Evolutionary conservation across 2,888 invertebrate species (phyloP).

Genomic region (Amphipyra tragopoginis): DNA sequence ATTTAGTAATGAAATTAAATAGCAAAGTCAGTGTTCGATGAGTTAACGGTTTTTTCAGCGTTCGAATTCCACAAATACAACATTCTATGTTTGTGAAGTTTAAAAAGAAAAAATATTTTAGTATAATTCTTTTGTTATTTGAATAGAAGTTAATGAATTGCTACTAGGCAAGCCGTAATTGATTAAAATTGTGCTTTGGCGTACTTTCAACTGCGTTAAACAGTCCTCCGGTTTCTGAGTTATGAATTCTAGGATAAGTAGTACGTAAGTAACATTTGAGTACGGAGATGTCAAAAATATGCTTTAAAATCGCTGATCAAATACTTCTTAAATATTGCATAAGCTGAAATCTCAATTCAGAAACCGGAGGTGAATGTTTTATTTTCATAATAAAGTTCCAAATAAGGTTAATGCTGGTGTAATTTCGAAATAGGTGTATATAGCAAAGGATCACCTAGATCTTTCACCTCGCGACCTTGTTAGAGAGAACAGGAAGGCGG

Average conservation of each 20-base stretch:
- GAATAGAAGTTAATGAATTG: too few species aligned
- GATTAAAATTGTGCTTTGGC: too few species aligned
- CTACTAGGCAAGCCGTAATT: too few species aligned
- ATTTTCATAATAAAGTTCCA: conserved; percentile 24
- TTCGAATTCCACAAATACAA: conserved; percentile 17
- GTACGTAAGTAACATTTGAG: too few species aligned
- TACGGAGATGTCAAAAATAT: too few species aligned
- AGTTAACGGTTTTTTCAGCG: conserved; percentile 41
- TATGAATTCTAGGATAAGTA: too few species aligned
- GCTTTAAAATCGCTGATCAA: too few species aligned
- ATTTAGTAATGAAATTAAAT: conserved; percentile 59
- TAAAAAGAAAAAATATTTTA: background rate
- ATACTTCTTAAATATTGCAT: too few species aligned
- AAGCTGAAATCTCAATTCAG: too few species aligned
- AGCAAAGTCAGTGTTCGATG: conserved; percentile 54
- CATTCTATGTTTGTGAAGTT: background rate
- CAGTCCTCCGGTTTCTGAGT: too few species aligned
- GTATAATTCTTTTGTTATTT: background rate
- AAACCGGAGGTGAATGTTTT: background rate
- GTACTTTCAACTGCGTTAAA: conserved; percentile 12
- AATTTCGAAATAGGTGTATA: conserved; percentile 34
- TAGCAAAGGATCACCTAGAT: conserved; percentile 51
- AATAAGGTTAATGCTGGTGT: conserved; percentile 46
- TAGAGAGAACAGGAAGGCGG: conserved; percentile 65
- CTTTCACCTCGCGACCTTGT: conserved; percentile 74